Evolutionary conservation across 2,888 invertebrate genomes (phyloP).

Genomic region (Unio delphinus): DNA sequence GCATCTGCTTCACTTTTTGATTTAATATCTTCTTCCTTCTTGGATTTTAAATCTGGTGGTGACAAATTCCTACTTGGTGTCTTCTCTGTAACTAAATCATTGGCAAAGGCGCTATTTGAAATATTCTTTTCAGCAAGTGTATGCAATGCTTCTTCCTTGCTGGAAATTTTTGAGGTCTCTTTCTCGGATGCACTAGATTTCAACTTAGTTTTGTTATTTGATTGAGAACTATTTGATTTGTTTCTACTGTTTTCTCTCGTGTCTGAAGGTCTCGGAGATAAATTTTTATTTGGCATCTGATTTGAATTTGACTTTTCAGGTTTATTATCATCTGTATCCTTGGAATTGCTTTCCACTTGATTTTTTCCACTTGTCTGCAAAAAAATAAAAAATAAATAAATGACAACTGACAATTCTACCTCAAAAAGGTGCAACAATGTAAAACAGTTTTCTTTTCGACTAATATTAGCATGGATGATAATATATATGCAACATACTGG

Average conservation of each 20-base stretch:
- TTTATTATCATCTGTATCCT: conserved; percentile 2
- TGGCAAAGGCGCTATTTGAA: no score
- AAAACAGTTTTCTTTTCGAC: no score
- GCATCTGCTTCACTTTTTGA: conserved; percentile 48
- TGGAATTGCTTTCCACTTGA: conserved; percentile 6
- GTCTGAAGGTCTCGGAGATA: background rate
- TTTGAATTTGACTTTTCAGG: background rate
- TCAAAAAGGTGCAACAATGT: no score
- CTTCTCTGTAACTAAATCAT: conserved; percentile 4
- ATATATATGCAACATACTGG: no score
- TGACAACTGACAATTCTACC: no score
- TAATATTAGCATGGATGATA: no score
- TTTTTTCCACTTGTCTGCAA: conserved; percentile 7
- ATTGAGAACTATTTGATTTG: background rate
- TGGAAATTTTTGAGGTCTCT: background rate
- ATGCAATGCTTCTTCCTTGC: no score
- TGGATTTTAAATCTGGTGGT: background rate
- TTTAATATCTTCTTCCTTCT: conserved; percentile 23
- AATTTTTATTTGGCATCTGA: no score
- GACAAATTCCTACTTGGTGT: background rate
- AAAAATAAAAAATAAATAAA: background rate
- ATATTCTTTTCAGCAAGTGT: no score
- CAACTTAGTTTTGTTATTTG: background rate
- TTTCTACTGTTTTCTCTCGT: background rate
- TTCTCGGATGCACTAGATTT: conserved; percentile 4